Conservation (phyloP, 1,140 invertebrate genomes). For the Penaeus japonicus region DNA sequence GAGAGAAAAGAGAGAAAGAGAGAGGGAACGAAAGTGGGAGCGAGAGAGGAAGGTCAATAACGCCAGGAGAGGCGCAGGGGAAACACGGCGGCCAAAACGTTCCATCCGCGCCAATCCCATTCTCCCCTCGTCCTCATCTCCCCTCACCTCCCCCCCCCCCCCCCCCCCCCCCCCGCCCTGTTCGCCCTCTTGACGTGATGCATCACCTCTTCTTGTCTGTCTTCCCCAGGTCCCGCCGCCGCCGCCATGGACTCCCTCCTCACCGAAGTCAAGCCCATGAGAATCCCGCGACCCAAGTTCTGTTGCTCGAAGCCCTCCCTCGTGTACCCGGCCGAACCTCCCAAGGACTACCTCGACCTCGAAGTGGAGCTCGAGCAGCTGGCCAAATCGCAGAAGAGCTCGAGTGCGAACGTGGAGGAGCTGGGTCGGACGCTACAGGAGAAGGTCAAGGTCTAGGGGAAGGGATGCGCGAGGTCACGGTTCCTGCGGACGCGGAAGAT, state of each 20-base stretch:
- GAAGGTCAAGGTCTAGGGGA: conserved; percentile 71
- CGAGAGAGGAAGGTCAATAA: too few relatives aligned
- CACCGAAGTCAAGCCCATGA: conserved; percentile 80
- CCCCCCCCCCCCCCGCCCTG: neutral
- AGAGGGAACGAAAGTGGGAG: too few relatives aligned
- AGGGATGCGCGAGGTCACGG: neutral
- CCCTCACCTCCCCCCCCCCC: too few relatives aligned
- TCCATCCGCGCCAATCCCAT: too few relatives aligned
- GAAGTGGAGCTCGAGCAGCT: conserved; percentile 63
- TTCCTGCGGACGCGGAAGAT: too few relatives aligned
- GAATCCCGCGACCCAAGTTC: conserved; percentile 84
- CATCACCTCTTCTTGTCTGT: neutral
- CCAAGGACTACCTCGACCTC: conserved; percentile 73
- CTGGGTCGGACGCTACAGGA: conserved; percentile 76
- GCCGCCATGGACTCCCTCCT: conserved; percentile 79
- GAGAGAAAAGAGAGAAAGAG: too few relatives aligned
- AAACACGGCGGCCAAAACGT: too few relatives aligned
- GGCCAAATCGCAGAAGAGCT: neutral
- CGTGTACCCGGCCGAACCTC: conserved; percentile 71
- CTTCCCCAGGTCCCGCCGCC: neutral
- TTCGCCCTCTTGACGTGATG: neutral
- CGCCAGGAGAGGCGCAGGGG: too few relatives aligned
- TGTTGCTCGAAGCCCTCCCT: conserved; percentile 68
- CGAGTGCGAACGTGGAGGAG: conserved; percentile 69
- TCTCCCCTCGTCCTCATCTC: too few relatives aligned